Evolutionary conservation across 2,888 invertebrate genomes (phyloP), one percentile per base, ranked within the genome.

Genomic region (Diarsia mendica): DNA sequence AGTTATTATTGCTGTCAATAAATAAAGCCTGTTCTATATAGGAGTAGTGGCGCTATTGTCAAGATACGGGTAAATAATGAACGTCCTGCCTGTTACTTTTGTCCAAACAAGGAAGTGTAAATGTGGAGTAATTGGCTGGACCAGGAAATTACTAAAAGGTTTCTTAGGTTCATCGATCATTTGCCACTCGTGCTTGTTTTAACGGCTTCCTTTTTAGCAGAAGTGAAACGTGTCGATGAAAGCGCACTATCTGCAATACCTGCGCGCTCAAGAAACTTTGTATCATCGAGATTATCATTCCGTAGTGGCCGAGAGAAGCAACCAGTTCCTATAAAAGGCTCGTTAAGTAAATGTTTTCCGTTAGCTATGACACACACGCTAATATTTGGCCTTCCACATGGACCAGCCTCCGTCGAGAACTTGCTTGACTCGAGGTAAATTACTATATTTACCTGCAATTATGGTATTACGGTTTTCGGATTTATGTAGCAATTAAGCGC

Each of bases 91-190:
- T 88, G 87, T 89, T 90, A 89, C 89, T 90, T 89, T 90, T 90
- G 90, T 89, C 89, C 90, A 91, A 92, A 93, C 88, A 90, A 93
- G 94, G 94, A 94, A 93, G 93, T 94, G 91, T 91, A 90, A 92
- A 92, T 92, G 91, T 91, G 85, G 90, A 93, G 90, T 92, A 92
- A 92, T 92, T 92, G 91, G 88, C 85, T 85, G 85, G 87, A 90
- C 90, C 90, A 91, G 92, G 94, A 93, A 93, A 90, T 89, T 88
- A 88, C 88, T 91, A 90, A 91, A 90, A 91, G 89, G 89, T 89
- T 90, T 91, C 89, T 91, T 87, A 88, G 87, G 90, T 91, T 88
- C 90, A 90, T 92, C 90, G 91, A 93, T 92, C 91, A 92, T 90
- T 91, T 90, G 84, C 83, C 85, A 83, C 78, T 86, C 83, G 83